Evolutionary conservation across 2,888 invertebrate species (phyloP).

Genomic region (Coleophora deauratella): DNA sequence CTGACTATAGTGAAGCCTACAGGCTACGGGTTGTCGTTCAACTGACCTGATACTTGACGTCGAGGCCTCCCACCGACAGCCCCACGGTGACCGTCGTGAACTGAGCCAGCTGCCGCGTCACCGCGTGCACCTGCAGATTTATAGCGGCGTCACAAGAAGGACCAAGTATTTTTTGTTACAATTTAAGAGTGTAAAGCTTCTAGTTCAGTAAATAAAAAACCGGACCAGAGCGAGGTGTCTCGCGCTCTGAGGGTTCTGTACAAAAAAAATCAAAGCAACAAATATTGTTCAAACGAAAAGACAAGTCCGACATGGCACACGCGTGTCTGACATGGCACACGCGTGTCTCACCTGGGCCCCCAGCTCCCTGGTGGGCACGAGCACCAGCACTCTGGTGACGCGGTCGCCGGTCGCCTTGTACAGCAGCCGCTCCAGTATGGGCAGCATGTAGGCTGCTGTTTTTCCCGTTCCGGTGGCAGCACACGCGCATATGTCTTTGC

Average conservation of each 20-base stretch:
- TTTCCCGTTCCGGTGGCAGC: slow-evolving; percentile 99
- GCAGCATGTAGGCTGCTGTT: slow-evolving; percentile 99
- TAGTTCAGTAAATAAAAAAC: too few species aligned
- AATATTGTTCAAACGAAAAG: too few species aligned
- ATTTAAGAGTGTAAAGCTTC: too few species aligned
- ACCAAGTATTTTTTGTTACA: too few species aligned
- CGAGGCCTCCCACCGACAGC: slow-evolving; percentile 90
- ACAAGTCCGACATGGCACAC: too few species aligned
- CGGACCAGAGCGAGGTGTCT: too few species aligned
- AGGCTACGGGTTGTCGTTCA: too few species aligned
- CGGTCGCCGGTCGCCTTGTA: slow-evolving; percentile 83
- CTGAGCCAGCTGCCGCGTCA: slow-evolving; percentile 91
- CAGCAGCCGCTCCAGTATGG: slow-evolving; percentile 93
- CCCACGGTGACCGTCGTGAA: slow-evolving; percentile 88
- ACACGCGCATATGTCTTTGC: slow-evolving; percentile 97
- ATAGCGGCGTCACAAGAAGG: neutral
- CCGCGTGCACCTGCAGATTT: slow-evolving; percentile 84
- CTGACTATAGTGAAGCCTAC: too few species aligned
- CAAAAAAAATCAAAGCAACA: too few species aligned
- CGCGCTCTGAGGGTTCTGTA: too few species aligned
- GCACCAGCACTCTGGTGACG: slow-evolving; percentile 85
- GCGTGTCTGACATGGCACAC: too few species aligned
- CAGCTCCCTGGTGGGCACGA: slow-evolving; percentile 97
- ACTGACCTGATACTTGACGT: slow-evolving; percentile 80
- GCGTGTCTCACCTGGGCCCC: slow-evolving; percentile 83